A percentile compares a stretch with the other conserved stretches of the same genome.
These are phyloP conservation scores for Danio aesculapii DNA, from an alignment of 2,797 vertebrate genomes.

Conservation along the genomic window DNA sequence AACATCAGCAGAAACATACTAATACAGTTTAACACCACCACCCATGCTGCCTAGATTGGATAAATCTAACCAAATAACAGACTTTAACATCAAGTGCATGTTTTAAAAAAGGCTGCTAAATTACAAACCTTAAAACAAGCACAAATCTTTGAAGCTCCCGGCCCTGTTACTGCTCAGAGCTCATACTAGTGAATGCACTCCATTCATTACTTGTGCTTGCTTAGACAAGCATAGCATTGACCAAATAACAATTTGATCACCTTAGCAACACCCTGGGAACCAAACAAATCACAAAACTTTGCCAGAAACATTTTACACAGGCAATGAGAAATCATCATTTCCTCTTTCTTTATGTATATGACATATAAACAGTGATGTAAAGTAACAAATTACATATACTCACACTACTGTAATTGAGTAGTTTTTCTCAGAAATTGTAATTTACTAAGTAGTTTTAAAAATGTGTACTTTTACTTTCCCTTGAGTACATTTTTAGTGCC, in stretches of 20 bases:
- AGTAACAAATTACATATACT: too few relatives aligned
- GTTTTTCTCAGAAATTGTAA: too few relatives aligned
- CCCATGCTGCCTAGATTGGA: background rate
- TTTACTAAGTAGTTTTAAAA: too few relatives aligned
- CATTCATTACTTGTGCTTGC: background rate
- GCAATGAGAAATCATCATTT: too few relatives aligned
- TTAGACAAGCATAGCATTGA: background rate
- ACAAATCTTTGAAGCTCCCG: background rate
- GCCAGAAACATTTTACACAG: background rate
- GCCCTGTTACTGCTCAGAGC: background rate
- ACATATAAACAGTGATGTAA: too few relatives aligned
- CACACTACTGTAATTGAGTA: too few relatives aligned
- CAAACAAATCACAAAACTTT: background rate
- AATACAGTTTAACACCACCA: background rate
- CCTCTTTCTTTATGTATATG: too few relatives aligned
- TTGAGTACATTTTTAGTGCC: too few relatives aligned
- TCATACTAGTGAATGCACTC: background rate
- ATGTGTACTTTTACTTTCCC: too few relatives aligned
- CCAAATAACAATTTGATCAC: background rate
- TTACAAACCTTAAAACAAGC: constrained; percentile 7
- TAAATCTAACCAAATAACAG: background rate
- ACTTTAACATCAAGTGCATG: background rate
- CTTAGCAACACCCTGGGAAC: background rate
- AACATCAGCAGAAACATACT: background rate
- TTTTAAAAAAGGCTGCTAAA: background rate